Evolutionary conservation across 2,113 vertebrate genomes (phyloP).

Genomic region (Barbus barbus): DNA sequence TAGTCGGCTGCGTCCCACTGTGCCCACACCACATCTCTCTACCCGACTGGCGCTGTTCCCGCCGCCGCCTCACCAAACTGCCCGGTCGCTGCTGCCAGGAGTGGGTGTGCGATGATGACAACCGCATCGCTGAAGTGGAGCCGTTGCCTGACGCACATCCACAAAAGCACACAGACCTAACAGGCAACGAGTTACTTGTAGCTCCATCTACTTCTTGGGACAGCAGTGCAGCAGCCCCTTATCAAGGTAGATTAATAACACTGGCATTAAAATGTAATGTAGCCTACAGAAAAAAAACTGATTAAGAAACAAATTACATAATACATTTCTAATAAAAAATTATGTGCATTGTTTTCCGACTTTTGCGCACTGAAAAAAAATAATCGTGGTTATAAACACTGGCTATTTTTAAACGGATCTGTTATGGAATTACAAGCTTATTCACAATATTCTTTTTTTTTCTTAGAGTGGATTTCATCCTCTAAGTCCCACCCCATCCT

Average conservation of each 20-base stretch:
- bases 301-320: not conserved
- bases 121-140: conserved; percentile 56
- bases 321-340: too few species aligned
- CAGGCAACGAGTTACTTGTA: conserved; percentile 59
- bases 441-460: not conserved
- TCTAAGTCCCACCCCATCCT: conserved; percentile 26
- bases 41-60: conserved; percentile 57
- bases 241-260: conserved; percentile 41
- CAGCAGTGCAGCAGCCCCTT: conserved; percentile 44
- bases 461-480: conserved; percentile 58
- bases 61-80: conserved; percentile 56
- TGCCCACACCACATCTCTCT: conserved; percentile 63
- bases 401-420: not conserved
- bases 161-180: conserved; percentile 20
- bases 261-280: not conserved
- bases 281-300: too few species aligned
- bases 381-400: not conserved
- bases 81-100: conserved; percentile 64
- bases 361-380: too few species aligned
- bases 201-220: conserved; percentile 42
- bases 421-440: not conserved
- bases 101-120: conserved; percentile 65
- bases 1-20: conserved; percentile 67
- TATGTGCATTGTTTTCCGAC: too few species aligned
- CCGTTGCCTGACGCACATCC: not conserved